A percentile compares a stretch with the other conserved stretches of the same genome.
Conservation (phyloP, 1,140 invertebrate genomes). For the Brachionus angularis region DNA sequence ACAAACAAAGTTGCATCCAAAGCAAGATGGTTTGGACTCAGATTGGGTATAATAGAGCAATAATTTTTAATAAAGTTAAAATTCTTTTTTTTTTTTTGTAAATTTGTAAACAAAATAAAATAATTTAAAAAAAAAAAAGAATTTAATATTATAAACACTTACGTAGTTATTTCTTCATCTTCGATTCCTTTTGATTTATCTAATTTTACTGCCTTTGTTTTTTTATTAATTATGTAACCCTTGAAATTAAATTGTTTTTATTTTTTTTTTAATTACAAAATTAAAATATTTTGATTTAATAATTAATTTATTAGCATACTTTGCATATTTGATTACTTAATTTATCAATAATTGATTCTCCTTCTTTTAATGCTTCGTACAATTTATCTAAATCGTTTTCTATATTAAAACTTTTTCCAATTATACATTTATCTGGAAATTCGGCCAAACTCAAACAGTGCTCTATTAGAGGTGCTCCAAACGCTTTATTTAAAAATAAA, state of each 20-base stretch:
- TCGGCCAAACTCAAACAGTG: constrained; percentile 71
- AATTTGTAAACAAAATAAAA: not conserved
- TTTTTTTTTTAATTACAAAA: not conserved
- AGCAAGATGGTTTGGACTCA: constrained; percentile 28
- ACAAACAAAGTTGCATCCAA: constrained; percentile 16
- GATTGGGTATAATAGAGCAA: constrained; percentile 44
- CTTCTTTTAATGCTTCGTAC: constrained; percentile 67
- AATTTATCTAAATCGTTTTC: constrained; percentile 65
- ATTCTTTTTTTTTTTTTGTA: constrained; percentile 30
- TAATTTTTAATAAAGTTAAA: constrained; percentile 22
- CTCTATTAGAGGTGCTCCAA: constrained; percentile 82
- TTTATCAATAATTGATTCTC: constrained; percentile 65
- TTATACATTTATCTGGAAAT: constrained; percentile 63
- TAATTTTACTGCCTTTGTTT: constrained; percentile 64
- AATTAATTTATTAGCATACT: constrained; percentile 49
- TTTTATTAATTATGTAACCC: constrained; percentile 81
- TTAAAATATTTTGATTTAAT: constrained; percentile 8
- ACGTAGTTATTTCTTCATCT: constrained; percentile 67
- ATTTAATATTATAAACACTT: constrained; percentile 52
- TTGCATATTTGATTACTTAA: constrained; percentile 50
- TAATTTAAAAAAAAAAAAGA: not conserved
- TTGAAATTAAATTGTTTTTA: constrained; percentile 49
- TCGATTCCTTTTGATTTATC: constrained; percentile 62
- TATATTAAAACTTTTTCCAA: constrained; percentile 65
- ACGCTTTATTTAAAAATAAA: constrained; percentile 56